A percentile compares a stretch with the other conserved stretches of the same genome.
These are phyloP conservation scores for Masnerella sp. DNA, from an alignment of 2,888 invertebrate genomes.

Conservation along the genomic window DNA sequence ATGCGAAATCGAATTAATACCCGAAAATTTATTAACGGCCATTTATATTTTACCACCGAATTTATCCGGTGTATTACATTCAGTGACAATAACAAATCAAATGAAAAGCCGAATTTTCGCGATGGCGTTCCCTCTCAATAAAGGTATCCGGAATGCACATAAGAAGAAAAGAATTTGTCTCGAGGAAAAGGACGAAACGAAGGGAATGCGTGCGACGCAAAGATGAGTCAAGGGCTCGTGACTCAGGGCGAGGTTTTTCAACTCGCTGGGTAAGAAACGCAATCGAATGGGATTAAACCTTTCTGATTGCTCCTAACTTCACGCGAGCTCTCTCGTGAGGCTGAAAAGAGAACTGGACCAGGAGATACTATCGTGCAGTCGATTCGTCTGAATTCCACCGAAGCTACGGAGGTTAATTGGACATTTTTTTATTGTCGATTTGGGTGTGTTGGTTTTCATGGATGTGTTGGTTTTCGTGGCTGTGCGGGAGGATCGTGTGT, in stretches of 20 bases:
- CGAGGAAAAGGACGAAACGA: slow-evolving; percentile 60
- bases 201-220: slow-evolving; percentile 54
- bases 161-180: slow-evolving; percentile 64
- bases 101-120: slow-evolving; percentile 17
- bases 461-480: background rate
- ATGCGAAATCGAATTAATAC: slow-evolving; percentile 31
- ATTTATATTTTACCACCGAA: slow-evolving; percentile 7
- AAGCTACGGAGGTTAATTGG: slow-evolving; percentile 73
- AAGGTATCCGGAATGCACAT: slow-evolving; percentile 62
- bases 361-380: slow-evolving; percentile 57
- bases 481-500: slow-evolving; percentile 1
- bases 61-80: background rate
- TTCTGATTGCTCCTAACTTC: slow-evolving; percentile 76
- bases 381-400: slow-evolving; percentile 57
- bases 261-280: slow-evolving; percentile 72
- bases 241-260: slow-evolving; percentile 59
- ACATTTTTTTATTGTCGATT: slow-evolving; percentile 77
- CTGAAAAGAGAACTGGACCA: slow-evolving; percentile 65
- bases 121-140: slow-evolving; percentile 10
- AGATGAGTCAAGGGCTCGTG: slow-evolving; percentile 40
- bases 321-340: slow-evolving; percentile 67
- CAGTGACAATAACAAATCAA: slow-evolving; percentile 12
- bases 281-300: slow-evolving; percentile 77
- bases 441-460: slow-evolving; percentile 62
- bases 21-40: slow-evolving; percentile 13